Conservation (phyloP, 1,140 invertebrate species). For the Heliconius melpomene region DNA sequence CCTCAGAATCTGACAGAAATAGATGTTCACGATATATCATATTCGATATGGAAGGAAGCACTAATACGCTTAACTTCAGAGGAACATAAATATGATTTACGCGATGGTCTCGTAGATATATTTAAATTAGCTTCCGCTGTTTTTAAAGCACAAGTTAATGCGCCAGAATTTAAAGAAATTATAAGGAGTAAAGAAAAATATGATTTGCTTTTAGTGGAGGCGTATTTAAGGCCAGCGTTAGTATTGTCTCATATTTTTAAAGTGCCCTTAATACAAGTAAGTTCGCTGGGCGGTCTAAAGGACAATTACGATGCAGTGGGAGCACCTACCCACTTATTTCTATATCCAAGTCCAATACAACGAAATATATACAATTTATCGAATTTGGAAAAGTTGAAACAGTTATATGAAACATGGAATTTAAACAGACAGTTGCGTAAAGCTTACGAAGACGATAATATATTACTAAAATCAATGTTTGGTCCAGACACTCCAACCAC, state of each 20-base stretch:
- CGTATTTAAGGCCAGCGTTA: constrained; percentile 32
- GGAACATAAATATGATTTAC: background rate
- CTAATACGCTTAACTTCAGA: constrained; percentile 28
- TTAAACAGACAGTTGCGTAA: constrained; percentile 29
- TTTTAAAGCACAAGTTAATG: constrained; percentile 40
- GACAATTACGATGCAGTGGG: constrained; percentile 38
- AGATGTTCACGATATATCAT: constrained; percentile 54
- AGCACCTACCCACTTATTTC: constrained; percentile 32
- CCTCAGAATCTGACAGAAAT: constrained; percentile 64
- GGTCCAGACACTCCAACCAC: constrained; percentile 49
- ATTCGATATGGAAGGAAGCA: constrained; percentile 73
- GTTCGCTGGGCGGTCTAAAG: constrained; percentile 43
- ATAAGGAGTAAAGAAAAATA: constrained; percentile 46
- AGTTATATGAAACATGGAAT: constrained; percentile 36
- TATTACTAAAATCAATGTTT: constrained; percentile 40
- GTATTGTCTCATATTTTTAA: constrained; percentile 47
- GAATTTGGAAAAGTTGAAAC: constrained; percentile 51
- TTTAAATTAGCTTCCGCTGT: background rate
- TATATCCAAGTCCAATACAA: constrained; percentile 32
- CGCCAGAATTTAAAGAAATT: constrained; percentile 41
- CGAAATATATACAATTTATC: constrained; percentile 42
- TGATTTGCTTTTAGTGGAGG: constrained; percentile 50
- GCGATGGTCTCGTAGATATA: constrained; percentile 12
- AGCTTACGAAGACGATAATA: constrained; percentile 30
- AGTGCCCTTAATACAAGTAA: constrained; percentile 47